Percentiles rank a stretch among this genome's conserved stretches.
phyloP scores from a whole-genome alignment of 2,113 vertebrate species.

The Gymnogyps californianus region DNA sequence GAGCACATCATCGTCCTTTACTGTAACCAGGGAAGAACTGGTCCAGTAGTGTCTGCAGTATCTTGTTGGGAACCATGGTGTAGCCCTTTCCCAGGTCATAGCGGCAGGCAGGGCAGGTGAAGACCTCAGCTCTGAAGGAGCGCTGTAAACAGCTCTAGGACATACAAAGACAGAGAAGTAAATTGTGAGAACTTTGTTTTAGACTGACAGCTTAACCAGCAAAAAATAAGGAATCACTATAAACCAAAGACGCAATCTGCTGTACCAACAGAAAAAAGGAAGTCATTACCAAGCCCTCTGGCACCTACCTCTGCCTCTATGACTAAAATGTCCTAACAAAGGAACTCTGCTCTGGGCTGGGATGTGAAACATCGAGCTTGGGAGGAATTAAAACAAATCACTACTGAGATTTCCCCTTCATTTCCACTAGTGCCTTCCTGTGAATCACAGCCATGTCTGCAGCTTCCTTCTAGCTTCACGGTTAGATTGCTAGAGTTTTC shows the following conservation, averaged over 20 bases:
- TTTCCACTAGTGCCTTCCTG: background rate
- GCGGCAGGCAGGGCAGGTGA: constrained; percentile 95
- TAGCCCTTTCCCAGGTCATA: constrained; percentile 94
- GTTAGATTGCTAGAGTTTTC: background rate
- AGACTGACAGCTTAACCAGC: background rate
- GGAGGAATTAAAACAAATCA: background rate
- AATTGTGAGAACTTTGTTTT: background rate
- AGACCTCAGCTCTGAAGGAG: constrained; percentile 94
- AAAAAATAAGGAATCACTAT: background rate
- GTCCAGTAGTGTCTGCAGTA: constrained; percentile 91
- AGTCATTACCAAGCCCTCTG: background rate
- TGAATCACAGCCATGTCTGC: background rate
- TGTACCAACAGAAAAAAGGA: background rate
- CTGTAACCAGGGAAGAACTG: constrained; percentile 99
- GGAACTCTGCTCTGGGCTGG: background rate
- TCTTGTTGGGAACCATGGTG: constrained; percentile 90
- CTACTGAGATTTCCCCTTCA: background rate
- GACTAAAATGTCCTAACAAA: background rate
- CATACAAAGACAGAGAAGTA: background rate
- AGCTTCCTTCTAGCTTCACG: background rate
- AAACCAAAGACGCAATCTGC: background rate
- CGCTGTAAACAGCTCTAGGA: constrained; percentile 92
- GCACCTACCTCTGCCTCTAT: background rate
- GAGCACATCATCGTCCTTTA: constrained; percentile 92
- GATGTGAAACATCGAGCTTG: background rate